Base-by-base conservation (phyloP, 2,888 invertebrate species). In the Drosophila birchii region DNA sequence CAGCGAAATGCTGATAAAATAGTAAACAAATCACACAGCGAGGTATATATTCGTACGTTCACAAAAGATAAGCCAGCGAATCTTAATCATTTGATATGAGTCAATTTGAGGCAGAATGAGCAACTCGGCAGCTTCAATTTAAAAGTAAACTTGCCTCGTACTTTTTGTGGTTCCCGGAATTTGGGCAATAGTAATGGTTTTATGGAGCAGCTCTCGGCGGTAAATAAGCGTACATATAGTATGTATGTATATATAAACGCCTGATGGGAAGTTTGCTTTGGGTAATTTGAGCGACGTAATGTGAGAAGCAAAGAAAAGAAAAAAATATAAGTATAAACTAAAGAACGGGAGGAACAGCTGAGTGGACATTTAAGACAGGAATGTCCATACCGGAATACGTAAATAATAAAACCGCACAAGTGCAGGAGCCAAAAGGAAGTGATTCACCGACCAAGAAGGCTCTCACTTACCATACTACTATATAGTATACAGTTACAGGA, bases 151-250 rank as follows among this genome's bases (percentile, higher is more conserved):
- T 63, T 18, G 73, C 56, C 63, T 34, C 51, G 62, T 67, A 68
- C 6, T 44, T 44, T 76, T 78, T 76, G 59, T 49, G 64, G 32
- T 84, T 88, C 84, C 75, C 55, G 61, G 84, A 84, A 84, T 74
- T 82, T 88, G 44, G 88, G 88, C 88, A 76, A 79, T 76, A 80
- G 79, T 74, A 86, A 83, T 84, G 84, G 62, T 61, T 80, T 88
- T 83, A 86, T 83, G 81, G 69, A 69, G 78, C 83, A 73, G 76
- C 49, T 36, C 38, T 69, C 58, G 18, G 49, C 36, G 39, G 64
- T 51, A 63, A 16, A 47, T 47, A 47, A 47, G 26, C 26, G 16
- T n/a, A 26, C 26, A 4, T 18, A n/a, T n/a, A n/a, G n/a, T n/a
- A n/a, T n/a, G n/a, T n/a, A n/a, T 16, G 20, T 20, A 32, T 20